Percentiles rank a stretch among this genome's conserved stretches.
phyloP scores from a whole-genome alignment of 2,113 vertebrate genomes.

The Carettochelys insculpta region DNA sequence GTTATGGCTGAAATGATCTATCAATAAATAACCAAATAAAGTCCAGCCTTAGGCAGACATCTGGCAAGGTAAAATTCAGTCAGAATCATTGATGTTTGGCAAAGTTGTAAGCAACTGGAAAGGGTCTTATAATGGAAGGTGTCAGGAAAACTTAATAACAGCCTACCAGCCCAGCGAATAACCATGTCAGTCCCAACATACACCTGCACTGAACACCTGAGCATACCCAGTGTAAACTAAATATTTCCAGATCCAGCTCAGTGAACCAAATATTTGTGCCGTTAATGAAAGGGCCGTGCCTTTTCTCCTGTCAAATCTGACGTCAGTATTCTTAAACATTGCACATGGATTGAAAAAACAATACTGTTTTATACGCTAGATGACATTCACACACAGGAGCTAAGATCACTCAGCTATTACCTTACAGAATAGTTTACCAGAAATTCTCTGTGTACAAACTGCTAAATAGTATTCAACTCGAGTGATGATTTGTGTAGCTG shows the following conservation, averaged over 20 bases:
- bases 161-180: not conserved
- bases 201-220: not conserved
- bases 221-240: not conserved
- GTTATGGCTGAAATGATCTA: not conserved
- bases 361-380: not conserved
- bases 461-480: not conserved
- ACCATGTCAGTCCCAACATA: not conserved
- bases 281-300: not conserved
- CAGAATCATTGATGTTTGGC: not conserved
- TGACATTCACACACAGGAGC: not conserved
- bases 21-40: not conserved
- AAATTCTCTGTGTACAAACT: not conserved
- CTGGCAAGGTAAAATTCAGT: not conserved
- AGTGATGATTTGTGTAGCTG: not conserved
- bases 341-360: not conserved
- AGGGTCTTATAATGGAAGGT: not conserved
- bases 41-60: not conserved
- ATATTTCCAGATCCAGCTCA: not conserved
- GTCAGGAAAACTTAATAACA: rapidly evolving
- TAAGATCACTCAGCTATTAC: not conserved
- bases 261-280: not conserved
- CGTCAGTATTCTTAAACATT: not conserved
- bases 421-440: not conserved
- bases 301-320: not conserved
- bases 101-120: not conserved